These are phyloP conservation scores for Dryas iulia DNA, from an alignment of 1,140 invertebrate genomes.

Conservation along the genomic window DNA sequence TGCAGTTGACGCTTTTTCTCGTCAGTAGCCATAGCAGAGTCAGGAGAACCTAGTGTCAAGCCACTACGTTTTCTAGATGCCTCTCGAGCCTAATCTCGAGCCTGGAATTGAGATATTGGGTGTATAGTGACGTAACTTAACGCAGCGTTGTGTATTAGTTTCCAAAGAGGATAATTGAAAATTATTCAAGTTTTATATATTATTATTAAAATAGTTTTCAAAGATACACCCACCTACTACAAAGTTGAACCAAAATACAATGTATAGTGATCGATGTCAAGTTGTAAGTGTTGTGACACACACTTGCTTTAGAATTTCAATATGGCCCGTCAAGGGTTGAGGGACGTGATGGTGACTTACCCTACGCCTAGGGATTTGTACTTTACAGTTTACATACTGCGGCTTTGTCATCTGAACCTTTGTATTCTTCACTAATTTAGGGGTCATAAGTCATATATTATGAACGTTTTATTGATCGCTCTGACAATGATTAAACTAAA, in stretches of 20 bases:
- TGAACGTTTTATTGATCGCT: neutral
- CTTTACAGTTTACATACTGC: slow-evolving; percentile 30
- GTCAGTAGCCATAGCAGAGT: too few species aligned
- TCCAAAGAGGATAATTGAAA: too few species aligned
- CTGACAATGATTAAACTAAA: neutral
- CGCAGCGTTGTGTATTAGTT: too few species aligned
- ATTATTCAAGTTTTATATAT: neutral
- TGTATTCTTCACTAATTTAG: slow-evolving; percentile 20
- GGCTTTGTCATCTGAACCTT: slow-evolving; percentile 22
- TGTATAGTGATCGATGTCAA: slow-evolving; percentile 27
- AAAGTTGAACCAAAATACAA: neutral
- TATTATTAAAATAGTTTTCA: neutral
- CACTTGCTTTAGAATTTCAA: slow-evolving; percentile 51
- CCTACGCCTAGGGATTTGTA: slow-evolving; percentile 40
- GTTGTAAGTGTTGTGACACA: slow-evolving; percentile 21
- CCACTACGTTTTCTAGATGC: too few species aligned
- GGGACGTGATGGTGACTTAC: slow-evolving; percentile 33
- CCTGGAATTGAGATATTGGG: too few species aligned
- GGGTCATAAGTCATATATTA: slow-evolving; percentile 4
- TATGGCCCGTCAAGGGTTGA: slow-evolving; percentile 40
- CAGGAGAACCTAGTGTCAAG: too few species aligned
- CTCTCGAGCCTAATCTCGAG: too few species aligned
- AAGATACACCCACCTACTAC: neutral
- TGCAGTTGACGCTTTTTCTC: too few species aligned
- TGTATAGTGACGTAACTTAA: too few species aligned